Evolutionary conservation across 2,888 invertebrate genomes (phyloP), one percentile per base, ranked within the genome.

Genomic region (Pristionchus maxplancki): DNA sequence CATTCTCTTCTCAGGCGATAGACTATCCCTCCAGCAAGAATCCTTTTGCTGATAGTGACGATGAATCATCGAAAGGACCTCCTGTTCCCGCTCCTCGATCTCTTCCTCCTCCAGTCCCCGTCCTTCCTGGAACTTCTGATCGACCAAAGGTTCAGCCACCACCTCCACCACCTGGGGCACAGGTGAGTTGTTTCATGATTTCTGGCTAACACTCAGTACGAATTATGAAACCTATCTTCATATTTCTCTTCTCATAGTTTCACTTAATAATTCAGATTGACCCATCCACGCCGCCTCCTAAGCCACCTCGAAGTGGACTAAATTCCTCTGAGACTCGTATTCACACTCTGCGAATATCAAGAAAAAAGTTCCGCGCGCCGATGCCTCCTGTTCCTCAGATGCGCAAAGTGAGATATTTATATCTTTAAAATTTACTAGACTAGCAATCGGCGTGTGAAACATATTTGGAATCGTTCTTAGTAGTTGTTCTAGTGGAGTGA

Each of bases 31-130:
- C 85, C n/a, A 44, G 87, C 28, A 89, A 89, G 84, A 89, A 89
- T 84, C 89, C 89, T 20, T 89, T 89, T 28, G 89, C 89, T n/a
- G 89, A 89, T 74, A 89, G 89, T 81, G 89, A 89, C 84, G 89
- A 89, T 20, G 89, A 89, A 17, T 85, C 37, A 24, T n/a, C 50
- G 34, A 62, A 86, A 62, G 82, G 88, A 11, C 82, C 71, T 28
- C 89, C 89, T 15, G 82, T 83, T 1, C 89, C 89, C 31, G 89
- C 89, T 78, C 89, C 89, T 28, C 88, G 88, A 5, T 81, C 78
- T n/a, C 88, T 53, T 34, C 88, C 88, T 28, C 88, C 88, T 3
- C 89, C 89, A 11, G 37, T 87, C 48, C 88, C 89, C 5, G 64
- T 87, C 8, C 85, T 89, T 11, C 89, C 89, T 13, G 89, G 89